Conservation (phyloP, 2,113 vertebrate genomes). For the Percopsis transmontana region DNA sequence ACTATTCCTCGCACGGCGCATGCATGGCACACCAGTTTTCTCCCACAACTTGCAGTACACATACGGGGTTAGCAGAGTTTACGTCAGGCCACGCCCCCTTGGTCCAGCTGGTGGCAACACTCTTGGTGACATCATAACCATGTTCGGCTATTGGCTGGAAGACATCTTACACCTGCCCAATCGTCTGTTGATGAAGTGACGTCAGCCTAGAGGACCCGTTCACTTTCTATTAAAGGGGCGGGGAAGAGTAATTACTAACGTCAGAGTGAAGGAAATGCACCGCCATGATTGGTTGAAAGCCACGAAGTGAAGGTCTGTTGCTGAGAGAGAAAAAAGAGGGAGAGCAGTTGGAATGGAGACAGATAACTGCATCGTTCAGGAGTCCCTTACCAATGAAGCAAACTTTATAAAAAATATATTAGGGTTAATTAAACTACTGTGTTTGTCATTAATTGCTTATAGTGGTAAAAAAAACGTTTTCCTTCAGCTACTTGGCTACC, state of each 20-base stretch:
- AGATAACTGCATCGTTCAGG: slow-evolving; percentile 26
- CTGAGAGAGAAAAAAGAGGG: slow-evolving; percentile 79
- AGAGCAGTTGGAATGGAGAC: slow-evolving; percentile 18
- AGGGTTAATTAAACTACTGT: no score
- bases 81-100: slow-evolving; percentile 78
- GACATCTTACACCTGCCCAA: slow-evolving; percentile 63
- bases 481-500: background rate
- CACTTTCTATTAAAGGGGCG: slow-evolving; percentile 65
- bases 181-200: slow-evolving; percentile 69
- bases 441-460: background rate
- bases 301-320: slow-evolving; percentile 80
- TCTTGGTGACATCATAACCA: slow-evolving; percentile 79
- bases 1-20: background rate
- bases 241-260: slow-evolving; percentile 56
- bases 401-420: slow-evolving; percentile 12
- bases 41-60: slow-evolving; percentile 56
- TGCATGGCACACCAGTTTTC: slow-evolving; percentile 9
- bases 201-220: slow-evolving; percentile 69
- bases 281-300: slow-evolving; percentile 70
- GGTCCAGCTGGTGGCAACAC: slow-evolving; percentile 87
- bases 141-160: slow-evolving; percentile 69
- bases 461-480: background rate
- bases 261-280: slow-evolving; percentile 48
- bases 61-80: slow-evolving; percentile 77
- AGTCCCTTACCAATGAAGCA: slow-evolving; percentile 5